Evolutionary conservation across 1,140 invertebrate genomes (phyloP), one percentile per base, ranked within the genome.

Genomic region (Anadara kagoshimensis): DNA sequence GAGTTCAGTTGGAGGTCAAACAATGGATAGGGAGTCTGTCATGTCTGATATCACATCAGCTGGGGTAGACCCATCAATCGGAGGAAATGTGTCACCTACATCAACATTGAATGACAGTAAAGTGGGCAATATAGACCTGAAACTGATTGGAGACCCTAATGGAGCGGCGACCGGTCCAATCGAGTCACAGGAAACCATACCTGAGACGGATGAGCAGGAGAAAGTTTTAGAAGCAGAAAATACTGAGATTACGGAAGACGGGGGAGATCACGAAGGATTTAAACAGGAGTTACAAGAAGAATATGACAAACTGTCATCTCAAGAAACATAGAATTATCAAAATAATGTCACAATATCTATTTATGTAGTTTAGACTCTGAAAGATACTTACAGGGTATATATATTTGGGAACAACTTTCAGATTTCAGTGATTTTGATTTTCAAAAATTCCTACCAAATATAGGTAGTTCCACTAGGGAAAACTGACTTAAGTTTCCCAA

Each of bases 221-320:
- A 29, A 47, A 26, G 43, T 56, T 24, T 57, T 51, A 10, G 51
- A 51, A 10, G 41, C 22, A n/a, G 24, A 57, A 10, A 67, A 75
- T 20, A 54, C 41, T 20, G 74, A 79, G 29, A 78, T 80, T 29
- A 80, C 79, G 0, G 79, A 80, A 57, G 63, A 78, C 22, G 79
- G 79, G 5, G 79, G 79, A 5, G 79, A 80, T 36, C 76, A 80
- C 73, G 76, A 76, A 26, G 79, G 75, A 5, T 80, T 80, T 62
- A 80, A 78, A 65, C 62, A 78, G 24, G 75, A 78, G 24, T 51
- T 80, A 49, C 58, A 73, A 49, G 66, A 80, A 41, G 79, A 78
- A 41, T 68, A 58, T 59, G 51, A 79, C n/a, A 69, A 57, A 58
- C 43, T 79, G 11, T 67, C 64, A 36, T 36, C 29, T 36, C 29